Evolutionary conservation across 2,113 vertebrate species (phyloP).

Genomic region (Ivindomyrus marchei): DNA sequence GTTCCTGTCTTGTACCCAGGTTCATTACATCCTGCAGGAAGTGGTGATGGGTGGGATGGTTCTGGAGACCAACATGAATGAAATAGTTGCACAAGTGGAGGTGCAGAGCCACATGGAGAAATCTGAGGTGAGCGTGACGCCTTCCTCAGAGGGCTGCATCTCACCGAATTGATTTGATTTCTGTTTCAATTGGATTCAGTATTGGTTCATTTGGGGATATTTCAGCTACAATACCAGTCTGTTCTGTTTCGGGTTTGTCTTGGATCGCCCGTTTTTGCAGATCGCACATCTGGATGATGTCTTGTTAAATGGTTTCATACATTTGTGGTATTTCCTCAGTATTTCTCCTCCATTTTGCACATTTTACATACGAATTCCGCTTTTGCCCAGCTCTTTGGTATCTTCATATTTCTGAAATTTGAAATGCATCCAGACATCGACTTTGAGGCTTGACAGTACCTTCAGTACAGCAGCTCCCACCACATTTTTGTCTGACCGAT

Average conservation of each 20-base stretch:
- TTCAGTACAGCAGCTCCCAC: background rate
- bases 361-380: background rate
- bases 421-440: background rate
- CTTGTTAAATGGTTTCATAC: background rate
- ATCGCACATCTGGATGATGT: background rate
- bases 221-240: background rate
- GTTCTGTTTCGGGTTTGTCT: background rate
- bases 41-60: background rate
- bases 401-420: background rate
- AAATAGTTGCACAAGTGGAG: constrained; percentile 80
- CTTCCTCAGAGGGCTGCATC: background rate
- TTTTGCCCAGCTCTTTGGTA: background rate
- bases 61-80: background rate
- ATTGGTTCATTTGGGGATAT: background rate
- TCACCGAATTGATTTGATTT: background rate
- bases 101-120: constrained; percentile 88
- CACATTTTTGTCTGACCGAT: background rate
- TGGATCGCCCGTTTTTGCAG: background rate
- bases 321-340: background rate
- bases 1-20: constrained; percentile 37
- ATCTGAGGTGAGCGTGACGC: constrained; percentile 65
- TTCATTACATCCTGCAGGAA: constrained; percentile 68
- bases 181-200: background rate
- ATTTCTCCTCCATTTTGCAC: background rate
- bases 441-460: background rate